Conservation (phyloP, 2,888 invertebrate genomes). For the Chrysodeixis includens region DNA sequence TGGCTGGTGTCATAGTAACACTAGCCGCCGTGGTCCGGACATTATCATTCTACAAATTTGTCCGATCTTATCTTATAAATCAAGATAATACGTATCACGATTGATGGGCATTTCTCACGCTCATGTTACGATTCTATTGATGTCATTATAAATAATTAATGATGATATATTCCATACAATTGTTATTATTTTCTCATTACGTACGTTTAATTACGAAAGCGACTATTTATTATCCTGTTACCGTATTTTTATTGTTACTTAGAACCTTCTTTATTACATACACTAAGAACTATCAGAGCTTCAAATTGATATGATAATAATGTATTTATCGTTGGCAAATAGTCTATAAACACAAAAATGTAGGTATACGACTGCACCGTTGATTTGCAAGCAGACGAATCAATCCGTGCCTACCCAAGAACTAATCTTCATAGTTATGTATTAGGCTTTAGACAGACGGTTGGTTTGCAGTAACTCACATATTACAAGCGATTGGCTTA, state of each 20-base stretch:
- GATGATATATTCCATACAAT: not conserved
- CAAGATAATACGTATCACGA: not conserved
- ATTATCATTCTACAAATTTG: too few species aligned
- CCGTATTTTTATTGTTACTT: conserved; percentile 1
- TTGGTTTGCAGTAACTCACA: too few species aligned
- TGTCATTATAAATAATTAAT: conserved; percentile 5
- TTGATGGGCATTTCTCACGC: not conserved
- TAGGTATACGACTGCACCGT: too few species aligned
- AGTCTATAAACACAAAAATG: too few species aligned
- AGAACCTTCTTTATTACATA: too few species aligned
- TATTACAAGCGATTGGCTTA: too few species aligned
- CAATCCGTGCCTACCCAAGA: too few species aligned
- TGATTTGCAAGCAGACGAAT: too few species aligned
- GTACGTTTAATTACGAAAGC: conserved; percentile 18
- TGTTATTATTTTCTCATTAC: conserved; percentile 20
- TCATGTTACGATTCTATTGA: not conserved
- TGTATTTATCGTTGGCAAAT: not conserved
- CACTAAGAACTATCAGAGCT: conserved; percentile 1
- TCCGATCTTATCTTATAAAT: not conserved
- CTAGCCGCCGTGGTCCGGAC: too few species aligned
- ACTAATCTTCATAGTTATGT: too few species aligned
- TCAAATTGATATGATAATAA: not conserved
- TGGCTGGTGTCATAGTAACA: too few species aligned
- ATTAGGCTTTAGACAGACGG: too few species aligned
- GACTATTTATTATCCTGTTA: conserved; percentile 16